phyloP scores from a whole-genome alignment of 2,113 vertebrate genomes.

The Carlito syrichta region DNA sequence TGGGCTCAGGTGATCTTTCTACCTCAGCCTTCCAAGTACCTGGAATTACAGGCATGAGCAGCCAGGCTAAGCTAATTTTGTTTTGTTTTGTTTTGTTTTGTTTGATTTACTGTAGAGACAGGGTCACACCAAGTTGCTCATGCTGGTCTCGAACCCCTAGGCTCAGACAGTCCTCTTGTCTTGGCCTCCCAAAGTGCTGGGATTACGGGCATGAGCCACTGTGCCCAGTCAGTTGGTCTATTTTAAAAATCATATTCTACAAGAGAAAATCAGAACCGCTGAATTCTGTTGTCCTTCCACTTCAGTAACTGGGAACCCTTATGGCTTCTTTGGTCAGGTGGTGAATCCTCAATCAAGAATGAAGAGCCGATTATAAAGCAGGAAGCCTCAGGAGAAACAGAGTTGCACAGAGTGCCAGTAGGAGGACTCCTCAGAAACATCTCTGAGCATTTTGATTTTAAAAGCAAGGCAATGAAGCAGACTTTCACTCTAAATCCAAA shows the following conservation, averaged over 20 bases:
- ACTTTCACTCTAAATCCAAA: constrained; percentile 20
- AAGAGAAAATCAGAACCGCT: neutral
- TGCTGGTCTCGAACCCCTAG: too few relatives aligned
- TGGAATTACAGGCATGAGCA: too few relatives aligned
- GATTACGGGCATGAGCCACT: too few relatives aligned
- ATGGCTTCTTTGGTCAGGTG: constrained; percentile 32
- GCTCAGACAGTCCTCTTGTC: too few relatives aligned
- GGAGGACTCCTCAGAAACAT: accelerated
- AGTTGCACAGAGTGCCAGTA: accelerated
- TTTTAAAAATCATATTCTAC: neutral
- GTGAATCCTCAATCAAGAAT: neutral
- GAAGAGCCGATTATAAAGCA: neutral
- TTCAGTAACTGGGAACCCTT: neutral
- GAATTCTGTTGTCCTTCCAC: neutral
- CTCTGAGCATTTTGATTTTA: neutral
- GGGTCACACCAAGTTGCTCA: too few relatives aligned
- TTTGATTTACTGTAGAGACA: too few relatives aligned
- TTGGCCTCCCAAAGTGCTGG: too few relatives aligned
- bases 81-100: too few relatives aligned
- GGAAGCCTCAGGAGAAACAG: neutral
- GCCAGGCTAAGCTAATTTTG: too few relatives aligned
- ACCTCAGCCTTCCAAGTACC: too few relatives aligned
- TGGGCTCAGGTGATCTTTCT: too few relatives aligned
- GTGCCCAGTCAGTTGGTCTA: too few relatives aligned
- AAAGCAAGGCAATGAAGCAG: neutral